Evolutionary conservation across 1,140 invertebrate species (phyloP).

Genomic region (Drepana arcuata): DNA sequence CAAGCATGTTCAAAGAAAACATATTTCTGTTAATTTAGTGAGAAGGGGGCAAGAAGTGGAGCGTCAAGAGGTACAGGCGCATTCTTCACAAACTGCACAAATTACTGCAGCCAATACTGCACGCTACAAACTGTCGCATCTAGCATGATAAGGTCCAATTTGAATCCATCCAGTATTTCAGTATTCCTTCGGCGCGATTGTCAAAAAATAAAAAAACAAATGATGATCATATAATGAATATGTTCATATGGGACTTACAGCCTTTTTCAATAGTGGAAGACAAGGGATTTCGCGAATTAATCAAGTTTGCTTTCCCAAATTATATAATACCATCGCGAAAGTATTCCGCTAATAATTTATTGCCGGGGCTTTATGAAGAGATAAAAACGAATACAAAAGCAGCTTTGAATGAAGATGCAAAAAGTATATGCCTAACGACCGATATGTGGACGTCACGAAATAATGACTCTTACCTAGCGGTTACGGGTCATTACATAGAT

Average conservation of each 20-base stretch:
- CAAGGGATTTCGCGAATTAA: constrained; percentile 6
- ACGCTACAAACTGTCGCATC: no score
- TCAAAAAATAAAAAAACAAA: no score
- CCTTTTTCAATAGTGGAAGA: constrained; percentile 12
- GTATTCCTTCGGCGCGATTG: no score
- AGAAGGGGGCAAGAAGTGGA: not conserved
- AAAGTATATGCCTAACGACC: not conserved
- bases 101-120: no score
- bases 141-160: no score
- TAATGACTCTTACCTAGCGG: constrained; percentile 4
- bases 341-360: constrained; percentile 9
- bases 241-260: constrained; percentile 7
- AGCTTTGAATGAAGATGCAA: not conserved
- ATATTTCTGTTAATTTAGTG: not conserved
- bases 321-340: constrained; percentile 9
- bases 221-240: not conserved
- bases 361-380: constrained; percentile 8
- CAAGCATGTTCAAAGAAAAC: constrained; percentile 1
- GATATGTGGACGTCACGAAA: constrained; percentile 4
- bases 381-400: constrained; percentile 3
- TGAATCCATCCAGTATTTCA: no score
- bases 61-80: not conserved
- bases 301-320: constrained; percentile 3
- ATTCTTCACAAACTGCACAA: no score
- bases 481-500: constrained; percentile 6